Evolutionary conservation across 1,140 invertebrate genomes (phyloP), one percentile per base, ranked within the genome.

Genomic region (Drosophila lini): DNA sequence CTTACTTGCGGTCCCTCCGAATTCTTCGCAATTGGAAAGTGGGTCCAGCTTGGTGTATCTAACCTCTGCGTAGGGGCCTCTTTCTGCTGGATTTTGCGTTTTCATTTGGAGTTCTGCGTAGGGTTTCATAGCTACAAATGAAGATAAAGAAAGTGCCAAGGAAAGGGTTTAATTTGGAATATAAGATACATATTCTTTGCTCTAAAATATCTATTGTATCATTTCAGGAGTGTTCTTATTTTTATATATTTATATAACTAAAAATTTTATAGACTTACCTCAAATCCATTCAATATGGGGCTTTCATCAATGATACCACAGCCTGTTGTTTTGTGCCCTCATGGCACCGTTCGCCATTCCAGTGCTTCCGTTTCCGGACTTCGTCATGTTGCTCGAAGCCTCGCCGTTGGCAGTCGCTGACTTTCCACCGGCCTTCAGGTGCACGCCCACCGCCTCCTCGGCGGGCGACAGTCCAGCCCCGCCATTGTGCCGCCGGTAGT

Each of bases 261-360:
- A 6, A n/a, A 10, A 48, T 31, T 1, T 5, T 31, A 1, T 0
- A 2, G 0, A 63, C 90, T 85, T 36, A 91, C 90, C 90, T 91
- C 69, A 90, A 91, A 85, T 91, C 90, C 86, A 82, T 89, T 90
- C 42, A 84, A 89, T 81, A 69, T 88, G 67, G 77, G 68, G 80
- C 76, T 90, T 91, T 89, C 81, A 91, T 91, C 90, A 91, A 91
- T 90, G 86, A 88, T 91, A 90, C 90, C 90, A 91, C 90, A 91
- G 90, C 90, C 90, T 91, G 69, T 89, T 91, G 73, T 83, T 91
- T 84, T 79, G 80, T 84, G 88, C 86, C 73, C 78, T 78, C 57
- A 71, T 71, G 58, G 71, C 84, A 80, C 65, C 70, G 44, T 79
- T 89, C 28, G 69, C 47, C 53, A 77, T 42, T 60, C 22, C 60